phyloP scores from a whole-genome alignment of 53 echinoderm and acorn worm species.

The Crossaster papposus region DNA sequence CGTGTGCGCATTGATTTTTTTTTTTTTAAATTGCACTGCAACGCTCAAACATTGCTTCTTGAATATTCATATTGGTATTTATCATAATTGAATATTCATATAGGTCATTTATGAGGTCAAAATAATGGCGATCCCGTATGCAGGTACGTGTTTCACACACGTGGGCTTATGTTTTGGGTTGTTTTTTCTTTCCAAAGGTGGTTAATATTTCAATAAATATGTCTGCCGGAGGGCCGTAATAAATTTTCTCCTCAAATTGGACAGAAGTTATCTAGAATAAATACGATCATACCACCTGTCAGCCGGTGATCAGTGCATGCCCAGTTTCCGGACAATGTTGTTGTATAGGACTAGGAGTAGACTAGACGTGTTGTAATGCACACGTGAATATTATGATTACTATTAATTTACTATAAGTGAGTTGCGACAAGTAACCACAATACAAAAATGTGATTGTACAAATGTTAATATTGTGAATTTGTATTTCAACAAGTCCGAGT shows the following conservation, averaged over 20 bases:
- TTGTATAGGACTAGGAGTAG: neutral
- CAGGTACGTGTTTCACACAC: conserved; percentile 19
- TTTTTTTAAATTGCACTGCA: too few species aligned
- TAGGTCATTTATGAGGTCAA: neutral
- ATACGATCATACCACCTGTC: neutral
- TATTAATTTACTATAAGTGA: too few species aligned
- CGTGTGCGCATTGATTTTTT: neutral
- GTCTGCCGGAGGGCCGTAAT: neutral
- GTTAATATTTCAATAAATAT: too few species aligned
- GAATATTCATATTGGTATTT: neutral
- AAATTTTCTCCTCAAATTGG: neutral
- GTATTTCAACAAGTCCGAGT: too few species aligned
- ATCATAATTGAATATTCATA: neutral
- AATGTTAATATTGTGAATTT: too few species aligned
- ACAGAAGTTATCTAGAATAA: neutral
- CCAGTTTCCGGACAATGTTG: neutral
- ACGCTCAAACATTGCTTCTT: too few species aligned
- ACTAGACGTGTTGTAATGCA: too few species aligned
- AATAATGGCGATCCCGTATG: conserved; percentile 37
- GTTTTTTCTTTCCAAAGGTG: neutral
- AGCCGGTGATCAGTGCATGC: neutral
- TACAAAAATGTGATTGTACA: too few species aligned
- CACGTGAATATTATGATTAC: too few species aligned
- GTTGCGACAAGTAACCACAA: too few species aligned
- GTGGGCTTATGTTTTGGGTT: conserved; percentile 1